phyloP scores from a whole-genome alignment of 2,888 invertebrate genomes.

The Notodonta dromedarius region DNA sequence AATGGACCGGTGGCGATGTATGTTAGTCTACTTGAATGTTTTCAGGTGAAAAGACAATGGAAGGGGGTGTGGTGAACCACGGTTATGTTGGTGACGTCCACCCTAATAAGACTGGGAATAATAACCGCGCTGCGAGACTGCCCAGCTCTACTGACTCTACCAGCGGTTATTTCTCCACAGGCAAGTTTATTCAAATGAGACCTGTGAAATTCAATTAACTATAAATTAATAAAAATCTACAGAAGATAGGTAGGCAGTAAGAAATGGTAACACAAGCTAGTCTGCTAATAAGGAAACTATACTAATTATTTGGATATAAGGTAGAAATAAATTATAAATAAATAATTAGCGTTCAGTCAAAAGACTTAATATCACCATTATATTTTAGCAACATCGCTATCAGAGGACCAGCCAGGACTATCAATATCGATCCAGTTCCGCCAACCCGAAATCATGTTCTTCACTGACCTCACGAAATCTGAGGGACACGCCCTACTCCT shows the following conservation, averaged over 20 bases:
- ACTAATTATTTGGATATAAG: too few relatives aligned
- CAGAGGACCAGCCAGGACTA: slow-evolving; percentile 81
- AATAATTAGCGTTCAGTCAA: too few relatives aligned
- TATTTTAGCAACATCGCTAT: slow-evolving; percentile 73
- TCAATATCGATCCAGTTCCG: slow-evolving; percentile 89
- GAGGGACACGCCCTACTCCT: slow-evolving; percentile 87
- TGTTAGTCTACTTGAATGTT: background rate
- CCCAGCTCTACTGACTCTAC: slow-evolving; percentile 84
- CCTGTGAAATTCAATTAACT: too few relatives aligned
- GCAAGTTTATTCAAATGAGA: slow-evolving; percentile 34
- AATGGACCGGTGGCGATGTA: too few relatives aligned
- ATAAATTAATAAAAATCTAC: too few relatives aligned
- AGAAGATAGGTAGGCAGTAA: too few relatives aligned
- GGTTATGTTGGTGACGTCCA: slow-evolving; percentile 87
- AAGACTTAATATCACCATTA: too few relatives aligned
- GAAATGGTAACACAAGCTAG: too few relatives aligned
- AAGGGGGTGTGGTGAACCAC: slow-evolving; percentile 88
- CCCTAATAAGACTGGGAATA: slow-evolving; percentile 52
- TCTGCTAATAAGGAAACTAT: too few relatives aligned
- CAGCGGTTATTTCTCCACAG: slow-evolving; percentile 84
- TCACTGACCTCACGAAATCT: slow-evolving; percentile 86
- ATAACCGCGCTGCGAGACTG: slow-evolving; percentile 61
- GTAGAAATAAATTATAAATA: too few relatives aligned
- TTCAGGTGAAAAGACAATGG: slow-evolving; percentile 82
- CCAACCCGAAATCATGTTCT: slow-evolving; percentile 90